phyloP scores from a whole-genome alignment of 1,140 invertebrate genomes.

The Drosophila pachea region DNA sequence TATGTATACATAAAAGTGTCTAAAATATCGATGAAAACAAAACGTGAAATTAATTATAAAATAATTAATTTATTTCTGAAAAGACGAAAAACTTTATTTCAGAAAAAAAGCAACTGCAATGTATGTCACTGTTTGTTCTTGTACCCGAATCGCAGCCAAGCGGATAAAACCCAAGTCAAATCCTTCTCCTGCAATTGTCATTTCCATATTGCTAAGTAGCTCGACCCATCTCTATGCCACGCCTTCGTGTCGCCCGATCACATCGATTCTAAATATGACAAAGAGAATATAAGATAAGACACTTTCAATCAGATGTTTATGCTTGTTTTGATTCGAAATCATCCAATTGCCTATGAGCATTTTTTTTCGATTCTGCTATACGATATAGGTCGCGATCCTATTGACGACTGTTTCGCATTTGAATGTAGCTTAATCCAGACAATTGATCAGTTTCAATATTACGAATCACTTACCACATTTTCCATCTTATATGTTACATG shows the following conservation, averaged over 20 bases:
- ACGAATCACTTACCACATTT: too few relatives aligned
- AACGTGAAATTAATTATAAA: slow-evolving; percentile 73
- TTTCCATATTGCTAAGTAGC: slow-evolving; percentile 5
- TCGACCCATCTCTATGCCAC: slow-evolving; percentile 19
- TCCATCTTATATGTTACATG: too few relatives aligned
- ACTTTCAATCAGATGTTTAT: slow-evolving; percentile 54
- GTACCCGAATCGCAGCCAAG: slow-evolving; percentile 6
- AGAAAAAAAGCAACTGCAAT: slow-evolving; percentile 40
- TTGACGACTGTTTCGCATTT: too few relatives aligned
- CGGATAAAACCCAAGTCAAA: background rate
- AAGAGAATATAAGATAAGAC: slow-evolving; percentile 35
- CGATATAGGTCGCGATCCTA: too few relatives aligned
- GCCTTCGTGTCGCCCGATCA: slow-evolving; percentile 7
- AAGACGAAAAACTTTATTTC: slow-evolving; percentile 60
- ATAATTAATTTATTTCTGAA: slow-evolving; percentile 75
- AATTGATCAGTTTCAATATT: too few relatives aligned
- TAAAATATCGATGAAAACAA: slow-evolving; percentile 50
- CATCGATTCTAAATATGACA: slow-evolving; percentile 34
- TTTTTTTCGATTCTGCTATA: too few relatives aligned
- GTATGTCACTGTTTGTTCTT: slow-evolving; percentile 7
- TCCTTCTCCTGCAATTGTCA: background rate
- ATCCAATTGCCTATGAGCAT: too few relatives aligned
- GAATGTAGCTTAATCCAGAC: too few relatives aligned
- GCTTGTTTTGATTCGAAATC: slow-evolving; percentile 65
- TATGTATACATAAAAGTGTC: slow-evolving; percentile 36